phyloP scores from a whole-genome alignment of 1,140 invertebrate species.

The Hesperophylax magnus region DNA sequence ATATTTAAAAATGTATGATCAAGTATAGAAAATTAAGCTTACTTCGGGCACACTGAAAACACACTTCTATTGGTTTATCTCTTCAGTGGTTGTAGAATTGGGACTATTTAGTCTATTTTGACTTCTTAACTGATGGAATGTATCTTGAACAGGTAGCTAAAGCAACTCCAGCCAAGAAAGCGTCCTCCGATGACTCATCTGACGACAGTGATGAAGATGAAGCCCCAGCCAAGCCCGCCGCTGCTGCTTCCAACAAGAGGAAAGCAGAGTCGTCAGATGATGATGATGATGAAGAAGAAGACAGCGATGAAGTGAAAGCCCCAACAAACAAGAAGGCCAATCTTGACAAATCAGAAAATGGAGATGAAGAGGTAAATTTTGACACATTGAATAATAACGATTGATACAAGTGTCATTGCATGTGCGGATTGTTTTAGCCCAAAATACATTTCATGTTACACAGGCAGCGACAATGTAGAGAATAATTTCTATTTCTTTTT shows the following conservation, averaged over 20 bases:
- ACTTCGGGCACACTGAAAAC: too few species aligned
- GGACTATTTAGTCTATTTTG: background rate
- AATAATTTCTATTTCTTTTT: too few species aligned
- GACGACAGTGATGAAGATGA: constrained; percentile 59
- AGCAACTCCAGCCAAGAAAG: constrained; percentile 20
- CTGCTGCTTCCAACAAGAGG: constrained; percentile 58
- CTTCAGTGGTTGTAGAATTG: too few species aligned
- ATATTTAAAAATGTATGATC: too few species aligned
- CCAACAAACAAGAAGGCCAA: constrained; percentile 64
- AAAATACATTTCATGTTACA: too few species aligned
- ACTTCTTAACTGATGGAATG: too few species aligned
- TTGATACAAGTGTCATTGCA: background rate
- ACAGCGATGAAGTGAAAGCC: constrained; percentile 60
- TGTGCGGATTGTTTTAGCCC: too few species aligned
- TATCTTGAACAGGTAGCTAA: constrained; percentile 7
- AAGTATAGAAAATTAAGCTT: too few species aligned
- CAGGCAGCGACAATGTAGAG: too few species aligned
- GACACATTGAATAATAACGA: background rate
- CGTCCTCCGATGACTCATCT: constrained; percentile 17
- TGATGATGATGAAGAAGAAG: constrained; percentile 61
- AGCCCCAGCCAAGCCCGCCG: constrained; percentile 43
- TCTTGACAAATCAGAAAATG: constrained; percentile 60
- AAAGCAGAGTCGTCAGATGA: constrained; percentile 62
- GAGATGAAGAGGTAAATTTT: constrained; percentile 43
- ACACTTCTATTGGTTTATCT: too few species aligned